Conservation (phyloP, 2,113 vertebrate species). For the Pollimyrus isidori region DNA sequence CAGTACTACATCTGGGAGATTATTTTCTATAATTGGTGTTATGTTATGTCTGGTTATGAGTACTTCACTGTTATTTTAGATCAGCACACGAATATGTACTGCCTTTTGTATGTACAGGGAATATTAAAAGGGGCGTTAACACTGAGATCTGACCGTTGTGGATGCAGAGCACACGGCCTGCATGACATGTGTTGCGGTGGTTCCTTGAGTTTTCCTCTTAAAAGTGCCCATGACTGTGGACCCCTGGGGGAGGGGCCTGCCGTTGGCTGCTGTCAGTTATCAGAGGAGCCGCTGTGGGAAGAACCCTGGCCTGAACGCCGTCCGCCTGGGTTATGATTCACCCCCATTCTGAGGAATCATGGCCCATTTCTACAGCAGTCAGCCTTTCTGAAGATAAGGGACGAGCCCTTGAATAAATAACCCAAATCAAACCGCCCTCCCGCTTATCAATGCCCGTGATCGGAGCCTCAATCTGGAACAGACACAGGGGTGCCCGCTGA, state of each 20-base stretch:
- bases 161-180: not conserved
- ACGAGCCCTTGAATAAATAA: not conserved
- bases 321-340: not conserved
- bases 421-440: not conserved
- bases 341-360: conserved; percentile 5
- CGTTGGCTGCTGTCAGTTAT: not conserved
- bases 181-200: not conserved
- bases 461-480: not conserved
- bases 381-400: not conserved
- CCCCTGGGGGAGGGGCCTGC: not conserved
- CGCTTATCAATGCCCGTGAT: not conserved
- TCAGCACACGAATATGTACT: not conserved
- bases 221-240: not conserved
- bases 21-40: not conserved
- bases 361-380: not conserved
- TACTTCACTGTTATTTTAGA: not conserved
- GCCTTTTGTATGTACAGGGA: not conserved
- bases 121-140: not conserved
- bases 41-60: not conserved
- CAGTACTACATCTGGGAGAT: not conserved
- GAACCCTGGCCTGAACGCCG: not conserved
- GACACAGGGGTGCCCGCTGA: not conserved
- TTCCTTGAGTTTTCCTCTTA: not conserved
- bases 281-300: not conserved
- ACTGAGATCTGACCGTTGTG: not conserved